Conservation (phyloP, 1,140 invertebrate genomes). For the Drosophila biarmipes region DNA sequence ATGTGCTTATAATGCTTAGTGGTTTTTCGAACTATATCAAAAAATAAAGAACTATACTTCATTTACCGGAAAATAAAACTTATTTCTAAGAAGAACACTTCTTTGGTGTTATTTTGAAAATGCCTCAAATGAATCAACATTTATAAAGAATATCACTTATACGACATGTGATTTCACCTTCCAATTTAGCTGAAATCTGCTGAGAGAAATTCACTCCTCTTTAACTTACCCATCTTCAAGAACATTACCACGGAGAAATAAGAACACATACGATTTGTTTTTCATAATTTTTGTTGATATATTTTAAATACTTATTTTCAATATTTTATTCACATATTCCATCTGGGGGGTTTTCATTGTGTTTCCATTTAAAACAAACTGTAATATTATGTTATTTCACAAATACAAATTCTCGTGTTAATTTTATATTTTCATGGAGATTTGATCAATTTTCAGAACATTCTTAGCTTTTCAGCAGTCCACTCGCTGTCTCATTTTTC, state of each 20-base stretch:
- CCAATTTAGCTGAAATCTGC: background rate
- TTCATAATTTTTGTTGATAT: slow-evolving; percentile 74
- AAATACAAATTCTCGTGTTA: slow-evolving; percentile 60
- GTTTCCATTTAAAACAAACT: slow-evolving; percentile 71
- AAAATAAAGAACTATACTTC: no score
- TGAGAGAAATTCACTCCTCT: no score
- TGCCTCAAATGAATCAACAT: no score
- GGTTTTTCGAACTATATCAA: no score
- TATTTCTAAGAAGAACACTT: no score
- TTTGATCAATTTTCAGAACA: slow-evolving; percentile 37
- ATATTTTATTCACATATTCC: slow-evolving; percentile 81
- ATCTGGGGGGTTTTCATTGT: slow-evolving; percentile 47
- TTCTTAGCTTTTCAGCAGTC: slow-evolving; percentile 3
- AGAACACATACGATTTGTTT: slow-evolving; percentile 24
- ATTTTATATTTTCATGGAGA: slow-evolving; percentile 40
- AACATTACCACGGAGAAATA: slow-evolving; percentile 5
- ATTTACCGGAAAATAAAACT: no score
- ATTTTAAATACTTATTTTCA: slow-evolving; percentile 81
- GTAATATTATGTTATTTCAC: slow-evolving; percentile 78
- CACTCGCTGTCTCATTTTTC: slow-evolving; percentile 10
- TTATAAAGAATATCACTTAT: background rate
- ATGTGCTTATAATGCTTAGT: no score
- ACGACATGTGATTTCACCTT: background rate
- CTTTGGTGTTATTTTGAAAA: no score
- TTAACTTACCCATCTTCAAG: background rate